Evolutionary conservation across 2,113 vertebrate species (phyloP).

Genomic region (human (Homo sapiens)): DNA sequence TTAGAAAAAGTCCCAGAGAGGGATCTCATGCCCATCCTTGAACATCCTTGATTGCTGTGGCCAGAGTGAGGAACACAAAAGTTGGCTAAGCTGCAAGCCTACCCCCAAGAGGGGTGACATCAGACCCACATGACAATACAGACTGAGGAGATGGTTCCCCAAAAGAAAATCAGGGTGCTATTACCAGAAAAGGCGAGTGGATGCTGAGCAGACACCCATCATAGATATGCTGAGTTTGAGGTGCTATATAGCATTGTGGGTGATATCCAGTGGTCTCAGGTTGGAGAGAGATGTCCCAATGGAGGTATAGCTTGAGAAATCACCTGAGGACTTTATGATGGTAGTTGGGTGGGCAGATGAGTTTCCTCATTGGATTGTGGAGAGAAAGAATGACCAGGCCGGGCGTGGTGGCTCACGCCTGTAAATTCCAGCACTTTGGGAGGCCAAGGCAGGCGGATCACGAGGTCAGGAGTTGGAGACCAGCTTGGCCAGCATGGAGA

Average conservation of each 20-base stretch:
- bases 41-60: not conserved
- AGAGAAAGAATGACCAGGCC: not conserved
- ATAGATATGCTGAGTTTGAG: not conserved
- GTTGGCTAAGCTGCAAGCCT: not conserved
- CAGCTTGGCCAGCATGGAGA: no score
- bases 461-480: no score
- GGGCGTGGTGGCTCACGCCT: no score
- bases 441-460: no score
- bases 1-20: not conserved
- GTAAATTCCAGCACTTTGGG: no score
- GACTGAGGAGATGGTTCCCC: not conserved
- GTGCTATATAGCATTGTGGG: not conserved
- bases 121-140: not conserved
- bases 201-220: not conserved
- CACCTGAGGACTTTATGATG: not conserved
- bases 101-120: not conserved
- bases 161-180: not conserved
- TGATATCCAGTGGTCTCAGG: not conserved
- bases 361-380: not conserved
- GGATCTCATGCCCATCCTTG: not conserved
- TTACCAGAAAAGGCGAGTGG: not conserved
- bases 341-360: not conserved
- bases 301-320: constrained; percentile 20
- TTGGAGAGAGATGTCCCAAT: not conserved
- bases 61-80: not conserved